Conservation (phyloP, 2,888 invertebrate species). For the Pyrochroa serraticornis region DNA sequence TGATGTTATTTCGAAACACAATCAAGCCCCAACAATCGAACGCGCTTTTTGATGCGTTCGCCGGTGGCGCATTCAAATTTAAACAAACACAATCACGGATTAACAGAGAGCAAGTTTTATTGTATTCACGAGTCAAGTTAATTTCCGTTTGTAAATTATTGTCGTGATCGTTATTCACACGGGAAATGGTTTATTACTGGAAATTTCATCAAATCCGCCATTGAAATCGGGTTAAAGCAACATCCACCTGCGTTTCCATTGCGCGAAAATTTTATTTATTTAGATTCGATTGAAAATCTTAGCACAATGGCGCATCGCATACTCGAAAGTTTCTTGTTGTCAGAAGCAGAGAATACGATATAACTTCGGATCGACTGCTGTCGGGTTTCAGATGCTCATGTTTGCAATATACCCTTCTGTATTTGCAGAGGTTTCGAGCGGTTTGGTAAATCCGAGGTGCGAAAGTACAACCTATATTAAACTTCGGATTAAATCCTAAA, state of each 20-base stretch:
- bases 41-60: constrained; percentile 12
- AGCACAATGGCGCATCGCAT: constrained; percentile 12
- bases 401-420: constrained; percentile 19
- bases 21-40: constrained; percentile 4
- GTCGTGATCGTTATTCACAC: not conserved
- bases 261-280: constrained; percentile 11
- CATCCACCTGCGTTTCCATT: not conserved
- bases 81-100: constrained; percentile 4
- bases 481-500: constrained; percentile 11
- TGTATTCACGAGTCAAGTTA: constrained; percentile 14
- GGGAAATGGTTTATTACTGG: not conserved
- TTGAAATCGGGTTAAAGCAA: not conserved
- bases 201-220: not conserved
- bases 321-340: constrained; percentile 18
- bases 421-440: constrained; percentile 12
- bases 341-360: constrained; percentile 19
- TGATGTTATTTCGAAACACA: not conserved
- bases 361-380: constrained; percentile 20
- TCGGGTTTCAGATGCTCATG: constrained; percentile 25
- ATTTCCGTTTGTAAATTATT: constrained; percentile 16
- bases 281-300: constrained; percentile 20
- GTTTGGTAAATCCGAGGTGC: constrained; percentile 20
- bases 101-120: constrained; percentile 8
- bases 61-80: constrained; percentile 5
- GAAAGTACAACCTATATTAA: constrained; percentile 16